Evolutionary conservation across 2,797 vertebrate genomes (phyloP), one percentile per base, ranked within the genome.

Genomic region (Pyrocephalus nanus): DNA sequence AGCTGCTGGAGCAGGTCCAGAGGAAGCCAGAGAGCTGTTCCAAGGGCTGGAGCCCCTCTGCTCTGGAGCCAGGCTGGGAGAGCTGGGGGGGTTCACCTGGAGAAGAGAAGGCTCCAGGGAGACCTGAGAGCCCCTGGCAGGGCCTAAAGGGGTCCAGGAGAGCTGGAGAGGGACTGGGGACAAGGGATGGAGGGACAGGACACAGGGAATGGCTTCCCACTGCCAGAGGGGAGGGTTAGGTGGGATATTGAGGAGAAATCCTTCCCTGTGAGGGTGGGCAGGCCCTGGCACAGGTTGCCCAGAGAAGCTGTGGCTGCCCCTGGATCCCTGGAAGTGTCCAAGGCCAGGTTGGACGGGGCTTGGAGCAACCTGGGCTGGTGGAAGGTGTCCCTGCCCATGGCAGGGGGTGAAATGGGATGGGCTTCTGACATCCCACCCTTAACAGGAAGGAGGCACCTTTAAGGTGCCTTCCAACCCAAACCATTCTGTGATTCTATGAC

Each of bases 11-110:
- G 15, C 3, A 0, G 25, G 26, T 34, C 27, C 79, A 76, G 79
- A 6, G 32, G 32, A 64, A 29, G 0, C 8, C 69, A 50, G 0
- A 0, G 36, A 50, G 27, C 8, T 75, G 36, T 20, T 0, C 32
- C 1, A 0, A 36, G 32, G 27, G 16, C 16, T 82, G 57, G 30
- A 40, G 21, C 15, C 58, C 42, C 74, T 55, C 48, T 86, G 47
- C 53, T 61, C 57, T 72, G 60, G 27, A 61, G 43, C 27, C 43
- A 64, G 79, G 16, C 29, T 76, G 64, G 64, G 8, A 83, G 43
- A 89, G 50, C 71, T 89, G 78, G 36, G 36, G 27, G 11, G 15
- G 50, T 1, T 76, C 36, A 50, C 19, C 71, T 70, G 48, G 47
- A 88, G 6, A 66, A 1, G 45, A 26, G 18, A 69, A 81, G 75